These are phyloP conservation scores for Hystrix brachyura DNA, from an alignment of 2,113 vertebrate genomes.

Conservation along the genomic window DNA sequence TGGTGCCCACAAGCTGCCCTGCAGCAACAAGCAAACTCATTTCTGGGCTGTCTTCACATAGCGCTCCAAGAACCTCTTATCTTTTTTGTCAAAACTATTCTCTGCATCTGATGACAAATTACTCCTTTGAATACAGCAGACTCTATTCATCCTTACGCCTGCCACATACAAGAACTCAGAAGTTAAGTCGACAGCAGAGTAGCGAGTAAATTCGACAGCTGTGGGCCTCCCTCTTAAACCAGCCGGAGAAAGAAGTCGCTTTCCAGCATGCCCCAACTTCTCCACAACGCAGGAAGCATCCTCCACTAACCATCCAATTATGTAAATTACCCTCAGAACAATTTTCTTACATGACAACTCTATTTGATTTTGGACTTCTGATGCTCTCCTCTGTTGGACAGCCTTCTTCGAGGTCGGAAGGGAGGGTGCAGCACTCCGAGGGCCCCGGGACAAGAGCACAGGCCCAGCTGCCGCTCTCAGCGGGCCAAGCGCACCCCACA, in stretches of 20 bases:
- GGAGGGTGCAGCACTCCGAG: not conserved
- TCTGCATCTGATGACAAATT: not conserved
- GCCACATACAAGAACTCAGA: not conserved
- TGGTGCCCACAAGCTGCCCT: not conserved
- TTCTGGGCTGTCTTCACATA: not conserved
- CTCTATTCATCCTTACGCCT: constrained; percentile 5
- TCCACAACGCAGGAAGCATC: not conserved
- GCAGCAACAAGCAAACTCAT: not conserved
- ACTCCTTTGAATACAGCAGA: not conserved
- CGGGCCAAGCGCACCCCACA: not conserved
- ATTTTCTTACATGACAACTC: not conserved
- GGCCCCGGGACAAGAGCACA: not conserved
- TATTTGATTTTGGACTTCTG: constrained; percentile 41
- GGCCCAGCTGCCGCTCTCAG: constrained; percentile 46
- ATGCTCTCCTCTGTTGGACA: not conserved
- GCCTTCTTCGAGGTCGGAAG: constrained; percentile 1
- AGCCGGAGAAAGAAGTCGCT: not conserved
- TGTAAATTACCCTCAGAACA: constrained; percentile 40
- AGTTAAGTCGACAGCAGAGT: not conserved
- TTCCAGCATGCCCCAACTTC: not conserved
- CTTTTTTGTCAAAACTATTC: not conserved
- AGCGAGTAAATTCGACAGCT: not conserved
- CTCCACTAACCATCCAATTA: not conserved
- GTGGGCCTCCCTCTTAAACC: not conserved
- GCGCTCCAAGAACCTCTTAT: not conserved